A percentile compares a stretch with the other conserved stretches of the same genome.
Evolutionary conservation across 2,888 invertebrate species (phyloP).

Genomic region (Agriopis aurantiaria): DNA sequence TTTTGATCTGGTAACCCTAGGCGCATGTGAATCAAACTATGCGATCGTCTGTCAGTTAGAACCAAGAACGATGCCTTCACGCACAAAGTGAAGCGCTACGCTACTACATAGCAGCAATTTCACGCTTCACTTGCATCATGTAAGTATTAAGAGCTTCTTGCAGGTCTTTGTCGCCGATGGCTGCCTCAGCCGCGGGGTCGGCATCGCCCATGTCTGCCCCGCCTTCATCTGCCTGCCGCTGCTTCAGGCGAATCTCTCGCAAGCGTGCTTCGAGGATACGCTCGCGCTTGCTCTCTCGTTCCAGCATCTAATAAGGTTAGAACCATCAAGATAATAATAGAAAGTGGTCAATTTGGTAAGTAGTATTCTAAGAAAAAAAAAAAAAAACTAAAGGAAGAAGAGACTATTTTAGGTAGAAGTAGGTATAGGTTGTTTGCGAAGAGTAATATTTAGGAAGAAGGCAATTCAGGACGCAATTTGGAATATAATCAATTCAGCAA

Average conservation of each 20-base stretch:
- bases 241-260: slow-evolving; percentile 91
- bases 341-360: neutral
- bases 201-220: slow-evolving; percentile 46
- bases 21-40: too few species aligned
- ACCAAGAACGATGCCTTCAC: too few species aligned
- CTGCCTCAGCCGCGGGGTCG: slow-evolving; percentile 47
- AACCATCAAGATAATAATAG: neutral
- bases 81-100: too few species aligned
- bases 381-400: too few species aligned
- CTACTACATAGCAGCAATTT: slow-evolving; percentile 38
- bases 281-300: slow-evolving; percentile 94
- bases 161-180: slow-evolving; percentile 66
- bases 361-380: neutral
- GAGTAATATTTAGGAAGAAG: too few species aligned
- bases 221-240: slow-evolving; percentile 68
- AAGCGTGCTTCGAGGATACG: slow-evolving; percentile 95
- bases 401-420: too few species aligned
- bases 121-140: slow-evolving; percentile 56
- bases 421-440: too few species aligned
- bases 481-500: too few species aligned
- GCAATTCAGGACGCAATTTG: too few species aligned
- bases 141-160: slow-evolving; percentile 62
- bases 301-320: slow-evolving; percentile 89
- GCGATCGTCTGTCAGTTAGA: too few species aligned
- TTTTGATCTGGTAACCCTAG: too few species aligned